Evolutionary conservation across 2,797 vertebrate genomes (phyloP).

Genomic region (Tadarida brasiliensis): DNA sequence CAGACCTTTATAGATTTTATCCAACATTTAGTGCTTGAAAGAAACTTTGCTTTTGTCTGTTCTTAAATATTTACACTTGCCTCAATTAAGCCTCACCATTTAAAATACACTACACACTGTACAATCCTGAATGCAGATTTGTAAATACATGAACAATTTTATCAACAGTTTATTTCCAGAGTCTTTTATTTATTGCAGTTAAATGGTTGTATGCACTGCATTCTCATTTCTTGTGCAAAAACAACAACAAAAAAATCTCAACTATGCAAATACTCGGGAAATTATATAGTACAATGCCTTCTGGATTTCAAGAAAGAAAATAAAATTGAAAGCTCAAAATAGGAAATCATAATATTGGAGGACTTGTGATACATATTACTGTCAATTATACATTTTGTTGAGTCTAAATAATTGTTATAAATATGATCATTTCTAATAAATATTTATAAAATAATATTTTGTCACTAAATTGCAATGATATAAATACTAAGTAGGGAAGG

Average conservation of each 20-base stretch:
- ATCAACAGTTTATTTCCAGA: slow-evolving; percentile 9
- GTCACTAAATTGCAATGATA: not conserved
- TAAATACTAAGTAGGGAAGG: not conserved
- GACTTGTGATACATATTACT: not conserved
- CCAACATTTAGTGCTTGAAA: slow-evolving; percentile 48
- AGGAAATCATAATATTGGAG: not conserved
- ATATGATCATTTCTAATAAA: not conserved
- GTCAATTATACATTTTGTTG: not conserved
- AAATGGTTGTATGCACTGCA: not conserved
- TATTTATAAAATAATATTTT: not conserved
- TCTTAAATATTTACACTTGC: slow-evolving; percentile 51
- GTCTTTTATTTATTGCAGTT: not conserved
- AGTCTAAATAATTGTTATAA: not conserved
- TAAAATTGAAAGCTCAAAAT: slow-evolving; percentile 29
- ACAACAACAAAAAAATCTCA: not conserved
- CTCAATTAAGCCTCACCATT: slow-evolving; percentile 40
- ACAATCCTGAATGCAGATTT: not conserved
- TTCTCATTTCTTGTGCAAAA: slow-evolving; percentile 40
- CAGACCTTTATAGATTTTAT: slow-evolving; percentile 72
- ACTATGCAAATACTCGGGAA: not conserved
- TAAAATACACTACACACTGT: not conserved
- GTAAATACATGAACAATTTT: slow-evolving; percentile 21
- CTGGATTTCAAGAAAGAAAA: slow-evolving; percentile 42
- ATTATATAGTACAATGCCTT: not conserved
- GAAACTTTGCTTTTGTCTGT: not conserved